Evolutionary conservation across 2,888 invertebrate genomes (phyloP).

Genomic region (Zaprionus obscuricornis): DNA sequence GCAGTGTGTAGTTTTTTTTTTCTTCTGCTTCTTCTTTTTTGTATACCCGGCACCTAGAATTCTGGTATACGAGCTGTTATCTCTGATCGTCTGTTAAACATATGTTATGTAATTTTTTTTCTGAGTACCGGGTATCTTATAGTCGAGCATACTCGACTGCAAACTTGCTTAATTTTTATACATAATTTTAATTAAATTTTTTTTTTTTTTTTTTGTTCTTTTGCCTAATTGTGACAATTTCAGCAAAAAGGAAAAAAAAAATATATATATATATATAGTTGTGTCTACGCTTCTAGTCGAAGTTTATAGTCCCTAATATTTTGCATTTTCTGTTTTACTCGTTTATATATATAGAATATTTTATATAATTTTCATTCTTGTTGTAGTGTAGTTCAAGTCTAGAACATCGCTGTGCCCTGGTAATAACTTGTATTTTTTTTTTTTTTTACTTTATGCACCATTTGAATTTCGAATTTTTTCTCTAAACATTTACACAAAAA

Average conservation of each 20-base stretch:
- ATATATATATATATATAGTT: too few relatives aligned
- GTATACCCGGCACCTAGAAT: too few relatives aligned
- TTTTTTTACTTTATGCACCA: slow-evolving; percentile 72
- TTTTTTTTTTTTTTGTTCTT: slow-evolving; percentile 5
- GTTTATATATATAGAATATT: too few relatives aligned
- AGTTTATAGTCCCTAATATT: slow-evolving; percentile 69
- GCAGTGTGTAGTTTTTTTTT: slow-evolving; percentile 20
- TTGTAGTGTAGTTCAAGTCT: slow-evolving; percentile 19
- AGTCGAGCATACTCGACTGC: too few relatives aligned
- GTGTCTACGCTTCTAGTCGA: slow-evolving; percentile 49
- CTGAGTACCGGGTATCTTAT: not conserved
- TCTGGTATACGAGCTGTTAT: slow-evolving; percentile 23
- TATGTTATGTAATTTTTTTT: slow-evolving; percentile 9
- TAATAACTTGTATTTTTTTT: too few relatives aligned
- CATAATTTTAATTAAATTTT: too few relatives aligned
- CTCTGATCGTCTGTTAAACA: slow-evolving; percentile 2
- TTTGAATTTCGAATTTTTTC: slow-evolving; percentile 74
- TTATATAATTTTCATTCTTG: too few relatives aligned
- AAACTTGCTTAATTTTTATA: too few relatives aligned
- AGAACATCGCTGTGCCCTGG: slow-evolving; percentile 36
- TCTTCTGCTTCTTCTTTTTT: too few relatives aligned
- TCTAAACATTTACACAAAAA: slow-evolving; percentile 73
- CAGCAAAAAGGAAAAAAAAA: too few relatives aligned
- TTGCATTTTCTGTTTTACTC: slow-evolving; percentile 1
- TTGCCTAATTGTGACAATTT: slow-evolving; percentile 46